phyloP scores from a whole-genome alignment of 2,888 invertebrate genomes.

The Cephus spinipes region DNA sequence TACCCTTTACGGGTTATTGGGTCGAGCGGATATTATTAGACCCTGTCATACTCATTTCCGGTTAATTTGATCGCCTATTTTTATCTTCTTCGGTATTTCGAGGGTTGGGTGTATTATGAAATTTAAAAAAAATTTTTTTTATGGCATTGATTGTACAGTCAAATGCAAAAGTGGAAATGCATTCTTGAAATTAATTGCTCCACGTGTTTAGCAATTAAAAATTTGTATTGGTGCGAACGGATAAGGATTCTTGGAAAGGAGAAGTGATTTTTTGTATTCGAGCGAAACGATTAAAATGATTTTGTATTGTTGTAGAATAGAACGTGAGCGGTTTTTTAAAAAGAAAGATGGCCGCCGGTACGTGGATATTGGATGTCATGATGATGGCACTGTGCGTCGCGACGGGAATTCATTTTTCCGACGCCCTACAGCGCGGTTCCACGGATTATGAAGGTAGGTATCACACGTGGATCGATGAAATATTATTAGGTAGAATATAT shows the following conservation, averaged over 20 bases:
- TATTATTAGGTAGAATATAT: no score
- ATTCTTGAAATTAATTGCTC: not conserved
- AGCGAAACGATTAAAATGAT: not conserved
- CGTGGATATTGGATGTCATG: not conserved
- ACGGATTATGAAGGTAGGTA: conserved; percentile 48
- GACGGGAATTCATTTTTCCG: conserved; percentile 24
- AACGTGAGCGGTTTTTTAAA: not conserved
- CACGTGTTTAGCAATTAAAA: not conserved
- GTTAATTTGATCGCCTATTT: not conserved
- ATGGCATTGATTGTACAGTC: not conserved
- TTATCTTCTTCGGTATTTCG: not conserved
- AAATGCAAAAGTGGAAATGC: not conserved
- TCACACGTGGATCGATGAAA: not conserved
- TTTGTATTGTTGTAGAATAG: not conserved
- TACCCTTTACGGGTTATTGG: not conserved
- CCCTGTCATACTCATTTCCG: not conserved
- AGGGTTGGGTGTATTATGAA: not conserved
- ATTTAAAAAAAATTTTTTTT: no score
- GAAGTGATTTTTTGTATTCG: not conserved
- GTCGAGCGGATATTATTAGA: not conserved
- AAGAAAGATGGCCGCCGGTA: not conserved
- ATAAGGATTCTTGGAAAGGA: not conserved
- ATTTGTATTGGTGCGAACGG: not conserved
- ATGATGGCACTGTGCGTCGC: conserved; percentile 26
- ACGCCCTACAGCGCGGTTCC: conserved; percentile 37